These are phyloP conservation scores for Leptogaster cylindrica DNA, from an alignment of 2,888 invertebrate genomes.

Conservation along the genomic window DNA sequence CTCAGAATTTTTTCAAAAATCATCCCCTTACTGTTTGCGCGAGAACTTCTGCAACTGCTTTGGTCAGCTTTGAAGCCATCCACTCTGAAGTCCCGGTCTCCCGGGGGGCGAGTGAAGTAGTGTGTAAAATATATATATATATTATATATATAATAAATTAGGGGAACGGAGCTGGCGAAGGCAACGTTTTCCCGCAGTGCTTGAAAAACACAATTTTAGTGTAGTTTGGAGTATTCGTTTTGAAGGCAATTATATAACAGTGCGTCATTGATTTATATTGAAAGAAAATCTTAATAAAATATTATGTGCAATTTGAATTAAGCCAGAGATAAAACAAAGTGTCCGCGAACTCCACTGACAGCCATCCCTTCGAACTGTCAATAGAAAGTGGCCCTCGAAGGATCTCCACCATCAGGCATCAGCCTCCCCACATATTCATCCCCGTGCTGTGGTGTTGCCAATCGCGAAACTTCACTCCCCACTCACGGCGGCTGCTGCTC, in stretches of 20 bases:
- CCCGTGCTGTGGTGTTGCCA: background rate
- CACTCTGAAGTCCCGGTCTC: too few relatives aligned
- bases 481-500: background rate
- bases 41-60: too few relatives aligned
- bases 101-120: constrained; percentile 18
- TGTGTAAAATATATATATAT: constrained; percentile 23
- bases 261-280: constrained; percentile 18
- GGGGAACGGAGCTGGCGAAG: constrained; percentile 1
- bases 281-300: too few relatives aligned
- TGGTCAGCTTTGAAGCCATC: too few relatives aligned
- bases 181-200: constrained; percentile 19
- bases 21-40: too few relatives aligned
- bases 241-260: constrained; percentile 25
- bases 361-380: constrained; percentile 13
- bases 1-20: too few relatives aligned
- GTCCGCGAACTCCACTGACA: background rate
- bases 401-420: too few relatives aligned
- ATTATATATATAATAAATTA: too few relatives aligned
- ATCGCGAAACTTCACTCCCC: background rate
- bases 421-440: too few relatives aligned
- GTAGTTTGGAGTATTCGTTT: constrained; percentile 3
- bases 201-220: constrained; percentile 7
- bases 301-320: background rate
- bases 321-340: background rate
- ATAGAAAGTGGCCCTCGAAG: background rate